These are phyloP conservation scores for Alentia gelatinosa DNA, from an alignment of 2,888 invertebrate genomes.

Conservation along the genomic window DNA sequence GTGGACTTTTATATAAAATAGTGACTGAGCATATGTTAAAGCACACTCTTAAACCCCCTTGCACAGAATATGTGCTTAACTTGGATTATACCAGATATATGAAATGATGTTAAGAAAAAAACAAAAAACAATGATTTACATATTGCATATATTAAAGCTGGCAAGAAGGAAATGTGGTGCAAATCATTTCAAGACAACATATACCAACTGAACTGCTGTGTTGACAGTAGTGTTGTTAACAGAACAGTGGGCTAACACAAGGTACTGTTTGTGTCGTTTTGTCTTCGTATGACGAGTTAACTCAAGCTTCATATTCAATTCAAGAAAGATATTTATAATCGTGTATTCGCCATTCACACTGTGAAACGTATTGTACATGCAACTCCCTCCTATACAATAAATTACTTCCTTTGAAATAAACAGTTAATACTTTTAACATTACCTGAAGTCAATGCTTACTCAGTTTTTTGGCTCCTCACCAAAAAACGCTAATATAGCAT, in stretches of 20 bases:
- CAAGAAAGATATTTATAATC: background rate
- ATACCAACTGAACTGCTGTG: background rate
- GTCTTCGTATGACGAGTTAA: background rate
- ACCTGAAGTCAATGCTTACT: constrained; percentile 3
- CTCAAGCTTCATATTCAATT: background rate
- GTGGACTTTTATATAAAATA: constrained; percentile 26
- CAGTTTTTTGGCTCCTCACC: background rate
- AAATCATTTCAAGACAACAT: background rate
- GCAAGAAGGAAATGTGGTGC: constrained; percentile 41
- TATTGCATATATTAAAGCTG: constrained; percentile 40
- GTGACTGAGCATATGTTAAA: background rate
- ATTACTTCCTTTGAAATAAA: background rate
- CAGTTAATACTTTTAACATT: constrained; percentile 21
- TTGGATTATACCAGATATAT: constrained; percentile 18
- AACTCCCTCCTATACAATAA: constrained; percentile 11
- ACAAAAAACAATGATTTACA: background rate
- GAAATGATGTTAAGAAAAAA: background rate
- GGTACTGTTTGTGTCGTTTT: background rate
- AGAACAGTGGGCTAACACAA: background rate
- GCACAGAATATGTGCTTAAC: background rate
- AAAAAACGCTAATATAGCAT: constrained; percentile 14
- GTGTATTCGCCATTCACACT: constrained; percentile 9
- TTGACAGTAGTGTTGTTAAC: background rate
- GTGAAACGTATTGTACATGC: background rate
- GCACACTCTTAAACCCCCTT: background rate